Conservation (phyloP, 1,140 invertebrate genomes). For the Coenobita brevimanus region DNA sequence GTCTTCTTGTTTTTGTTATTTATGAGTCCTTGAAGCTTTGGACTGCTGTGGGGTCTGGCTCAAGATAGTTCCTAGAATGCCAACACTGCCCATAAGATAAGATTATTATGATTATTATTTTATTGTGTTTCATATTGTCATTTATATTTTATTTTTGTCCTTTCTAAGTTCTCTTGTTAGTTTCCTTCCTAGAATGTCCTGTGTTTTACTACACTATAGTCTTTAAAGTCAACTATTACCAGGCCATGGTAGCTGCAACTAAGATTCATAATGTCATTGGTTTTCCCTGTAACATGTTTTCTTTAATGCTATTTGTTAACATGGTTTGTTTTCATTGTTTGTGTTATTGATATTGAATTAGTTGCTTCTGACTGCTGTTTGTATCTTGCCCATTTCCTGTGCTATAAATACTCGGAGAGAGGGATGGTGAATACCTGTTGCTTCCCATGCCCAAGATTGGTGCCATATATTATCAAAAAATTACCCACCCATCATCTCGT, state of each 20-base stretch:
- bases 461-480: slow-evolving; percentile 59
- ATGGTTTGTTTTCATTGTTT: slow-evolving; percentile 32
- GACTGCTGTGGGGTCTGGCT: slow-evolving; percentile 59
- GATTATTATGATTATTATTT: slow-evolving; percentile 53
- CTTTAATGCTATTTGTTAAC: slow-evolving; percentile 19
- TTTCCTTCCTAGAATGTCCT: slow-evolving; percentile 12
- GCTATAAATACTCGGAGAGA: slow-evolving; percentile 18
- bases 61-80: slow-evolving; percentile 59
- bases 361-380: slow-evolving; percentile 8
- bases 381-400: not conserved
- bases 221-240: slow-evolving; percentile 10
- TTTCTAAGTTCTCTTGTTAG: not conserved
- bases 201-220: not conserved
- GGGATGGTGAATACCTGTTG: slow-evolving; percentile 29
- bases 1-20: slow-evolving; percentile 54
- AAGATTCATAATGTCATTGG: slow-evolving; percentile 12
- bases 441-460: slow-evolving; percentile 55
- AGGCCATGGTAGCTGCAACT: slow-evolving; percentile 32
- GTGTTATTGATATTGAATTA: slow-evolving; percentile 49
- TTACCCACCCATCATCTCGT: slow-evolving; percentile 43
- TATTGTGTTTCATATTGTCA: slow-evolving; percentile 50
- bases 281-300: not conserved
- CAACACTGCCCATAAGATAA: slow-evolving; percentile 64
- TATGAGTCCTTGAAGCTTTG: slow-evolving; percentile 61
- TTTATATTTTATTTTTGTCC: slow-evolving; percentile 38